Percentiles rank a stretch among this genome's conserved stretches.
Evolutionary conservation across 2,113 vertebrate genomes (phyloP).

Genomic region (Anarrhichthys ocellatus): DNA sequence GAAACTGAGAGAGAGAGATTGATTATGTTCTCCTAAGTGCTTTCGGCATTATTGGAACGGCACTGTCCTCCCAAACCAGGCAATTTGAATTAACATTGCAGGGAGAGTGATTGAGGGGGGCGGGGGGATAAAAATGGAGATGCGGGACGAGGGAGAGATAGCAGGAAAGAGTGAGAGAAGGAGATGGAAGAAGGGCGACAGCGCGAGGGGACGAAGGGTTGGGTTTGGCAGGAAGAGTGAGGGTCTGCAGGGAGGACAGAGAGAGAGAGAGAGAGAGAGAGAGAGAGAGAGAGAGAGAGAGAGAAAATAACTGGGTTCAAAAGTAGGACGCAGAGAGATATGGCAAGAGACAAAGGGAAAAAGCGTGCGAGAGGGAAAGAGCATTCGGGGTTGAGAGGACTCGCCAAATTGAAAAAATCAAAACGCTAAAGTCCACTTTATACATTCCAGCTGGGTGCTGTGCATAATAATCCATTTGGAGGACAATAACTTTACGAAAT

Average conservation of each 20-base stretch:
- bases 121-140: conserved; percentile 17
- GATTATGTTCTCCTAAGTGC: conserved; percentile 83
- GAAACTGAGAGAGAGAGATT: conserved; percentile 65
- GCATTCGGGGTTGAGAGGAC: conserved; percentile 41
- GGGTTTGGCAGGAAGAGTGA: conserved; percentile 61
- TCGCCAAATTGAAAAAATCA: conserved; percentile 61
- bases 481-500: conserved; percentile 62
- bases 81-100: conserved; percentile 80
- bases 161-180: conserved; percentile 43
- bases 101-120: conserved; percentile 63
- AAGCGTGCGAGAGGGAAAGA: conserved; percentile 29
- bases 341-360: conserved; percentile 57
- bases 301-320: conserved; percentile 74
- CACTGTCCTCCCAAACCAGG: conserved; percentile 74
- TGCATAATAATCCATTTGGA: conserved; percentile 65
- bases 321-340: conserved; percentile 76
- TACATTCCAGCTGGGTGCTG: conserved; percentile 56
- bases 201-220: conserved; percentile 46
- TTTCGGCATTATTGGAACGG: conserved; percentile 79
- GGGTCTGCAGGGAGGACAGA: conserved; percentile 69
- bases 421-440: conserved; percentile 60
- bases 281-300: conserved; percentile 65
- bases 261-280: conserved; percentile 65
- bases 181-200: conserved; percentile 43
- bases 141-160: conserved; percentile 44